Conservation (phyloP, 2,888 invertebrate species). For the Antitype chi region DNA sequence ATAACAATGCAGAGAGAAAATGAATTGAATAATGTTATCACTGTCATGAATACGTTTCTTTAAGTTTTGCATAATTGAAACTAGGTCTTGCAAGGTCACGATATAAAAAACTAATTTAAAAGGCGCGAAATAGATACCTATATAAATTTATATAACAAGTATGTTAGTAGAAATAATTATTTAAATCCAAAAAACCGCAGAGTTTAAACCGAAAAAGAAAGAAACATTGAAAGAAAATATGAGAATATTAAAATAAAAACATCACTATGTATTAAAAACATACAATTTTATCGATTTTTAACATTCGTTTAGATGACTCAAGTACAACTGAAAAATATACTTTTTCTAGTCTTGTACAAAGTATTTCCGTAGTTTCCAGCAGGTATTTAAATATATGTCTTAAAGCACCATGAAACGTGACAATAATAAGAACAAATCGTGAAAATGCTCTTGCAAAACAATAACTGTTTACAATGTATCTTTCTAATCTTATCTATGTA, state of each 20-base stretch:
- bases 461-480: neutral
- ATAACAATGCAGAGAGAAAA: neutral
- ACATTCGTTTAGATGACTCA: neutral
- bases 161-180: neutral
- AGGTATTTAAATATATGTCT: neutral
- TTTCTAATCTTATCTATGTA: too few relatives aligned
- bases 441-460: neutral
- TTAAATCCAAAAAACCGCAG: neutral
- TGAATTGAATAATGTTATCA: neutral
- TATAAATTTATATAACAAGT: neutral
- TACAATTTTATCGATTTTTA: neutral
- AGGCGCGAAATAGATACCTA: neutral
- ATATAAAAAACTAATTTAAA: neutral
- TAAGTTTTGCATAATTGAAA: neutral
- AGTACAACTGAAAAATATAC: neutral
- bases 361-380: too few relatives aligned
- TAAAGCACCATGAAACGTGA: neutral
- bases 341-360: neutral
- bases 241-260: too few relatives aligned
- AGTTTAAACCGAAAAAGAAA: too few relatives aligned
- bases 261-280: too few relatives aligned
- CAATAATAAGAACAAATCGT: neutral
- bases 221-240: too few relatives aligned
- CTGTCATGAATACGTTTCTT: neutral
- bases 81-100: constrained; percentile 15